A percentile compares a stretch with the other conserved stretches of the same genome.
phyloP scores from a whole-genome alignment of 1,140 invertebrate genomes.

The Zaprionus kolodkinae region DNA sequence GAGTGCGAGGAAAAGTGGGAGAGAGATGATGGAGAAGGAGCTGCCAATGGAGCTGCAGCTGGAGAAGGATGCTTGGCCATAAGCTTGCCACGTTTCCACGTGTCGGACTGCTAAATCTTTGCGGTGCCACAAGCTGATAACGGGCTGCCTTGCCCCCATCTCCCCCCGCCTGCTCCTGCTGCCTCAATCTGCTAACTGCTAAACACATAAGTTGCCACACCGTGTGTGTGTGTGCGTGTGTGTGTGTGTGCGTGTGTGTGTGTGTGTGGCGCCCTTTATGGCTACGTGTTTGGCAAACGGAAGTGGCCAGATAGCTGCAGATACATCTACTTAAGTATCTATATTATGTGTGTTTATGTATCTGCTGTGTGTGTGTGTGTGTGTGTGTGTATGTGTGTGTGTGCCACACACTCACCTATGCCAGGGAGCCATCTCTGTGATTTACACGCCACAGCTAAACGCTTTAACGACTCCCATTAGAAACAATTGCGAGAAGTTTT shows the following conservation, averaged over 20 bases:
- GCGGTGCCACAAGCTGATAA: slow-evolving; percentile 58
- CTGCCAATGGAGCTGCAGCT: background rate
- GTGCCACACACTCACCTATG: slow-evolving; percentile 13
- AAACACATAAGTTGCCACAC: slow-evolving; percentile 71
- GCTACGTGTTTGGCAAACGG: slow-evolving; percentile 81
- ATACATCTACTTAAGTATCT: slow-evolving; percentile 53
- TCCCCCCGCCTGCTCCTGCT: slow-evolving; percentile 4
- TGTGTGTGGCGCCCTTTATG: slow-evolving; percentile 61
- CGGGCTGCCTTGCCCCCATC: slow-evolving; percentile 20
- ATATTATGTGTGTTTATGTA: slow-evolving; percentile 44
- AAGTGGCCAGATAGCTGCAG: slow-evolving; percentile 70
- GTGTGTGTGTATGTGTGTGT: slow-evolving; percentile 8
- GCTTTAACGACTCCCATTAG: slow-evolving; percentile 78
- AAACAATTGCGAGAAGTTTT: slow-evolving; percentile 81
- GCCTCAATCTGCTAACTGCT: slow-evolving; percentile 64
- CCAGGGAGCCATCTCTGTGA: slow-evolving; percentile 51
- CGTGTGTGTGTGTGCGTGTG: slow-evolving; percentile 38
- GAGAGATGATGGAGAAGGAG: background rate
- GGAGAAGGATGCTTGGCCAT: slow-evolving; percentile 48
- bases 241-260: slow-evolving; percentile 34
- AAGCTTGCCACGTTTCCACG: slow-evolving; percentile 79
- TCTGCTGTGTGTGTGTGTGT: background rate
- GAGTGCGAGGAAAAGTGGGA: too few relatives aligned
- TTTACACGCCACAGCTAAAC: slow-evolving; percentile 76
- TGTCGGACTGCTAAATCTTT: slow-evolving; percentile 76